Evolutionary conservation across 2,797 vertebrate species (phyloP), one percentile per base, ranked within the genome.

Genomic region (Gymnocypris eckloni): DNA sequence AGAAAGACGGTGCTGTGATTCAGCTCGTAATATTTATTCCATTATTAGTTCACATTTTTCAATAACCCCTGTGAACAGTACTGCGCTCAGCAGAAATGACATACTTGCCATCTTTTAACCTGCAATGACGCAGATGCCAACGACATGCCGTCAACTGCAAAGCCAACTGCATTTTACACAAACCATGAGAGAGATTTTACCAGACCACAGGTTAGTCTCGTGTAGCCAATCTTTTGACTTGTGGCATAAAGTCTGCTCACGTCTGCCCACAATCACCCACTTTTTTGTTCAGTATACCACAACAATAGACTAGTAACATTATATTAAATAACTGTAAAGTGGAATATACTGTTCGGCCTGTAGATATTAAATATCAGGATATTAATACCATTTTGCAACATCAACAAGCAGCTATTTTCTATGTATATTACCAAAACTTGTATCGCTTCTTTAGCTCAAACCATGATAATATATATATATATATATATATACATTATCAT

Each of bases 131-230:
- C 82, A 89, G 89, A 75, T 72, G 39, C 43, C 70, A 64, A 81
- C 56, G 72, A 12, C 50, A 71, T 37, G 66, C 41, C 48, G 67
- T 78, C 67, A 72, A 13, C 67, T 45, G 39, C 25, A 45, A 61
- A 82, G 69, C 64, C 13, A 37, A 1, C 64, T 88, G 89, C 89
- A 91, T 82, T 77, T 92, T 93, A 88, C 85, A 80, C 87, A 91
- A 89, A 89, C 88, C 89, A 89, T 76, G 88, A 90, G 87, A 88
- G 72, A 85, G 82, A 91, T 89, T 89, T 93, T 88, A 93, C 88
- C 91, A 91, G 87, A 90, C 92, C 90, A 86, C 86, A 86, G 93
- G 92, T 92, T 91, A 93, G 15, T 66, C 64, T 66, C 1, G 0
- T 33, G 64, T 6, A 33, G 82, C n/a, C 59, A 84, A 37, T 54